Percentiles rank a stretch among this genome's conserved stretches.
These are phyloP conservation scores for Chionodraco myersi DNA, from an alignment of 2,113 vertebrate genomes.

Conservation along the genomic window DNA sequence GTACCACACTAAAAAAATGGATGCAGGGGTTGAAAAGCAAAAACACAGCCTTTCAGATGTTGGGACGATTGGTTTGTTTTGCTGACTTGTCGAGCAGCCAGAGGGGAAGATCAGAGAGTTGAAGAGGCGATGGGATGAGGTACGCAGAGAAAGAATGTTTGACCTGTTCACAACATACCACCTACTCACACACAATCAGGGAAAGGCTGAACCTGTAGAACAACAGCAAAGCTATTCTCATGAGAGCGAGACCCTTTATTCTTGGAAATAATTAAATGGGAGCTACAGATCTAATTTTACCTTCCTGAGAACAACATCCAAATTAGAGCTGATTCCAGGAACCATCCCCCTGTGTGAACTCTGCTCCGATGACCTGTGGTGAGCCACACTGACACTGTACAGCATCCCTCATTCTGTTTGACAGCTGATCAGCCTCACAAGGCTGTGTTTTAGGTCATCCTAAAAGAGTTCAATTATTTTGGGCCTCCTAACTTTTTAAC, in stretches of 20 bases:
- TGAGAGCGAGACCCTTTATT: constrained; percentile 19
- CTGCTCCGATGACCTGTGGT: too few relatives aligned
- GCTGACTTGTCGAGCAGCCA: constrained; percentile 22
- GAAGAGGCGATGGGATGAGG: constrained; percentile 9
- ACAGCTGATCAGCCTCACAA: too few relatives aligned
- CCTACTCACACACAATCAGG: constrained; percentile 31
- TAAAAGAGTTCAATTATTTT: too few relatives aligned
- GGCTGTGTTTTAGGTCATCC: too few relatives aligned
- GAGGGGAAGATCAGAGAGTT: constrained; percentile 47
- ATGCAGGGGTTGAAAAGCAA: constrained; percentile 24
- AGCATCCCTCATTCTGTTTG: too few relatives aligned
- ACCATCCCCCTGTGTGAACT: too few relatives aligned
- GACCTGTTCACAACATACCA: constrained; percentile 41
- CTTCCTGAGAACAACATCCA: not conserved
- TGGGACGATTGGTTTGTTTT: constrained; percentile 42
- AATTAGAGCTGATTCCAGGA: not conserved
- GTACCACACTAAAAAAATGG: constrained; percentile 39
- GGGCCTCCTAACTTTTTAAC: not conserved
- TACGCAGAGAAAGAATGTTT: not conserved
- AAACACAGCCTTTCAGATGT: constrained; percentile 5
- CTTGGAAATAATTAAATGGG: not conserved
- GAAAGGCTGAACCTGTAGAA: constrained; percentile 31
- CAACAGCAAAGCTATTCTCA: constrained; percentile 4
- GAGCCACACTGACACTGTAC: too few relatives aligned
- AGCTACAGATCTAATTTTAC: not conserved